Percentiles rank a stretch among this genome's conserved stretches.
Conservation (phyloP, 2,113 vertebrate species). For the Microtus oregoni region DNA sequence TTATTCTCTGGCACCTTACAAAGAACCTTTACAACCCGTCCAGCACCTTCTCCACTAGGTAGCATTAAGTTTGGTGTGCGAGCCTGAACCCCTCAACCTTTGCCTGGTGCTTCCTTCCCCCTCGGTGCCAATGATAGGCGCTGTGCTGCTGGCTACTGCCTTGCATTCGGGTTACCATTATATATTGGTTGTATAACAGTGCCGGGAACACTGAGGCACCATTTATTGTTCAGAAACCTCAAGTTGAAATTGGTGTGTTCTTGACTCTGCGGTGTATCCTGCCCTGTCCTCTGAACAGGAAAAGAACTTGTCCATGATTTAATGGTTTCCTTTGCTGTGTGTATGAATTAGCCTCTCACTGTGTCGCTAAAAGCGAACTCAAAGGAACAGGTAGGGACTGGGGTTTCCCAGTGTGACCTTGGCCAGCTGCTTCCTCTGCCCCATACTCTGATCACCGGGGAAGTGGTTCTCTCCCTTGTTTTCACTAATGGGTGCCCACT, state of each 20-base stretch:
- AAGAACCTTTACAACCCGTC: neutral
- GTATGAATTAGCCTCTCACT: slow-evolving; percentile 5
- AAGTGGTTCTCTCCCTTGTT: no score
- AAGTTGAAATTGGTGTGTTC: neutral
- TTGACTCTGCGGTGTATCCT: neutral
- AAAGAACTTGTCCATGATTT: slow-evolving; percentile 8
- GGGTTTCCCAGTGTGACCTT: neutral
- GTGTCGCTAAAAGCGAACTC: neutral
- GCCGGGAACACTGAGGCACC: neutral
- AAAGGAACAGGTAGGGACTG: neutral
- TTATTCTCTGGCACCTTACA: neutral
- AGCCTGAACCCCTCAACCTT: neutral
- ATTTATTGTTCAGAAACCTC: slow-evolving; percentile 22
- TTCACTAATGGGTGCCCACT: slow-evolving; percentile 61
- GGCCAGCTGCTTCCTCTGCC: neutral
- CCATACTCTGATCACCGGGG: neutral
- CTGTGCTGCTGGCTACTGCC: neutral
- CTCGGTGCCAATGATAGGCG: neutral
- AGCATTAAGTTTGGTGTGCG: neutral
- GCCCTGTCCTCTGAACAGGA: neutral
- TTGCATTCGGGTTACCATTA: neutral
- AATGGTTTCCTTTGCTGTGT: slow-evolving; percentile 8
- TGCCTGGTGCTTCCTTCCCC: neutral
- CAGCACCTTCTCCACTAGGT: neutral
- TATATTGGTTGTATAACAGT: neutral